Evolutionary conservation across 2,113 vertebrate genomes (phyloP), one percentile per base, ranked within the genome.

Genomic region (Rhagologus leucostigma): DNA sequence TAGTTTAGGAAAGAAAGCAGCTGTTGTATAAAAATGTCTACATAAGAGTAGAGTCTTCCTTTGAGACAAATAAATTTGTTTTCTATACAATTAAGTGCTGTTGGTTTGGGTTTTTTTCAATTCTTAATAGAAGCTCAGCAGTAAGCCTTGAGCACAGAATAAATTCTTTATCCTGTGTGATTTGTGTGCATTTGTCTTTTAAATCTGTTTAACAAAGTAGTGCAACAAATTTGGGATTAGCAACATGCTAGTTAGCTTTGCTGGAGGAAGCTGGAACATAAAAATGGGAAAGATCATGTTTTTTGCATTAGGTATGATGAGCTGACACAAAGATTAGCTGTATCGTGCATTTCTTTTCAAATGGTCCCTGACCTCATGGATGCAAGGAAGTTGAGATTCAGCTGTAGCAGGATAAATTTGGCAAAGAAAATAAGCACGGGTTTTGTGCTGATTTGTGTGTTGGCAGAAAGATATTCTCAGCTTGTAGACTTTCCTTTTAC

Each of bases 211-310:
- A 95, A 89, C 56, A 62, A 93, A 95, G 74, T 83, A 95, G 41
- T 93, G 67, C 87, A 86, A 84, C 56, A 92, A 94, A 94, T 95
- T 87, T 88, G 42, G 67, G 81, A 95, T 96, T 95, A 94, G 13
- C 0, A 11, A 76, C 29, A 4, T 68, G 60, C 32, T 69, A 73
- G 74, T 97, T 93, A 84, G 68, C 9, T 74, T 84, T 88, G 44
- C 75, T 87, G 64, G 47, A 92, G 75, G 37, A 94, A 78, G 16
- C 39, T 87, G 67, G 52, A 50, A 23, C 27, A 47, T 74, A 84
- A 71, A 94, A 93, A 89, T 29, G 52, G 44, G 71, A 33, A 35
- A 90, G 82, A 60, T 52, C 7, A 15, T 7, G 0, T 2, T 60
- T 90, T 96, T 95, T 95, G 53, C 56, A n/a, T 84, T 84, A 69